These are phyloP conservation scores for Ambastaia sidthimunki DNA, from an alignment of 2,797 vertebrate species.

Conservation along the genomic window DNA sequence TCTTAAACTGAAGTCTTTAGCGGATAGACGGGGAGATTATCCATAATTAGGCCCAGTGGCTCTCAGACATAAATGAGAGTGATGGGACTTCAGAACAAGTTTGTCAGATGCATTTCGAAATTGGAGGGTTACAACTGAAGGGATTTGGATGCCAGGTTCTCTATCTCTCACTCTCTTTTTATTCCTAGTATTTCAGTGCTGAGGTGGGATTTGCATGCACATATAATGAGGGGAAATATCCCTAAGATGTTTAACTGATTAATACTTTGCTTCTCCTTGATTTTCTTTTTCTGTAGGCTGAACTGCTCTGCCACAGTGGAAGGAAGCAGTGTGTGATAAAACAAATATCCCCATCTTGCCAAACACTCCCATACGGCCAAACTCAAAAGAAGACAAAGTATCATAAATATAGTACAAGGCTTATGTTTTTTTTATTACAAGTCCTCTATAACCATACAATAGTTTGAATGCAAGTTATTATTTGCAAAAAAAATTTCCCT, in stretches of 20 bases:
- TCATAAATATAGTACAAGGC: not conserved
- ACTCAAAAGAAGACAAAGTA: not conserved
- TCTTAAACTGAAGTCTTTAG: conserved; percentile 59
- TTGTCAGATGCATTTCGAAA: conserved; percentile 53
- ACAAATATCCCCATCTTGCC: conserved; percentile 76
- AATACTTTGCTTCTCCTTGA: conserved; percentile 61
- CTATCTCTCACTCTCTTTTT: conserved; percentile 9
- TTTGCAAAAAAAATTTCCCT: too few species aligned
- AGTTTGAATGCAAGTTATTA: too few species aligned
- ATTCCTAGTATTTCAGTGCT: not conserved
- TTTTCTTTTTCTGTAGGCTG: conserved; percentile 49
- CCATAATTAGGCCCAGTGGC: conserved; percentile 53
- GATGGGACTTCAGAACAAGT: conserved; percentile 52
- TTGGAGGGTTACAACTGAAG: conserved; percentile 39
- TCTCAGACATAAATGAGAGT: conserved; percentile 53
- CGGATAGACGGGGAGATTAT: conserved; percentile 49
- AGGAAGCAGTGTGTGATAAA: conserved; percentile 75
- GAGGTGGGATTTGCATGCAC: conserved; percentile 15
- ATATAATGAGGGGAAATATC: conserved; percentile 62
- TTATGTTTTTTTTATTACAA: too few species aligned
- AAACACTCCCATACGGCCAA: conserved; percentile 71
- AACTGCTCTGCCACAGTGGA: conserved; percentile 64
- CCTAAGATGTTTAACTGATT: conserved; percentile 75
- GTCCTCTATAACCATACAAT: not conserved
- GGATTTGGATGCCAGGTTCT: conserved; percentile 41